phyloP scores from a whole-genome alignment of 2,113 vertebrate genomes.

The Tor tambroides region DNA sequence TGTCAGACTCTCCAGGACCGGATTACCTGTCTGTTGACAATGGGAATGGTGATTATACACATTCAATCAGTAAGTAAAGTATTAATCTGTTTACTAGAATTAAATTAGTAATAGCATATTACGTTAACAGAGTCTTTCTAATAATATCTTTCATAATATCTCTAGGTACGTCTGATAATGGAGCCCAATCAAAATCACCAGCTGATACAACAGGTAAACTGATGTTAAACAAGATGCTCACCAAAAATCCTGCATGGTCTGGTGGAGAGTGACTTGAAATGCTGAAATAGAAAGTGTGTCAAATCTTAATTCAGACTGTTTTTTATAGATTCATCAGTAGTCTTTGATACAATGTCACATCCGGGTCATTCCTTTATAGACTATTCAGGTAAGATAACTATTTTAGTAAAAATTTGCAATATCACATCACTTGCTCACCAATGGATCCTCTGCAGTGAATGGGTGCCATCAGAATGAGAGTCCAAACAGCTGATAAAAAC shows the following conservation, averaged over 20 bases:
- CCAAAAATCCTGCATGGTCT: not conserved
- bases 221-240: not conserved
- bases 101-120: not conserved
- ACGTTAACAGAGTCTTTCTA: not conserved
- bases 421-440: too few species aligned
- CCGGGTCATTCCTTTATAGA: conserved; percentile 43
- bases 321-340: conserved; percentile 39
- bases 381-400: conserved; percentile 47
- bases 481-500: too few species aligned
- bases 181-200: conserved; percentile 7
- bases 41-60: conserved; percentile 1
- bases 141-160: not conserved
- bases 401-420: not conserved
- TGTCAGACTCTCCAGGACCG: not conserved
- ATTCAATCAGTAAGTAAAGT: conserved; percentile 26
- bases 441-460: too few species aligned
- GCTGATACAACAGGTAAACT: conserved; percentile 51
- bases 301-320: not conserved
- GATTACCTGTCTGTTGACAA: conserved; percentile 21
- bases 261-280: not conserved
- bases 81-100: not conserved
- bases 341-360: conserved; percentile 44
- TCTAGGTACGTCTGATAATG: conserved; percentile 52
- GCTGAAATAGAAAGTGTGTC: not conserved
- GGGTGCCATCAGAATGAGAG: too few species aligned